phyloP scores from a whole-genome alignment of 2,888 invertebrate species.

The Polyploca ridens region DNA sequence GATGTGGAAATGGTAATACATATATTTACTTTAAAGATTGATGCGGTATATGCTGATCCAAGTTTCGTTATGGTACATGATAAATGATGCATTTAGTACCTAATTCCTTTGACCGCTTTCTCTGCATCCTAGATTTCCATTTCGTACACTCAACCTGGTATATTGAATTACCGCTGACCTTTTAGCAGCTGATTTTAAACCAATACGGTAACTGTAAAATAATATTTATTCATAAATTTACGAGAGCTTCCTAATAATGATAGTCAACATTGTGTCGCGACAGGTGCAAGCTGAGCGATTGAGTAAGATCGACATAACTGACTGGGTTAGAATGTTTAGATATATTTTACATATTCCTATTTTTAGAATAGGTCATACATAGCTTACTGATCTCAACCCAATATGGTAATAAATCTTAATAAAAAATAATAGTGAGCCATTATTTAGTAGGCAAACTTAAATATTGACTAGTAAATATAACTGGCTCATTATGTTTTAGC shows the following conservation, averaged over 20 bases:
- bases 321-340: background rate
- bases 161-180: slow-evolving; percentile 7
- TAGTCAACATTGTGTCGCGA: slow-evolving; percentile 15
- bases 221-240: slow-evolving; percentile 45
- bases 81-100: no score
- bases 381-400: no score
- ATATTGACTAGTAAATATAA: slow-evolving; percentile 31
- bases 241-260: slow-evolving; percentile 36
- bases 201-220: slow-evolving; percentile 37
- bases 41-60: no score
- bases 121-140: no score
- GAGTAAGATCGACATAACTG: background rate
- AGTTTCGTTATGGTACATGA: no score
- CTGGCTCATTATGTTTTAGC: slow-evolving; percentile 20
- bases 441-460: slow-evolving; percentile 16
- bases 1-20: background rate
- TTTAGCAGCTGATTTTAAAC: slow-evolving; percentile 35
- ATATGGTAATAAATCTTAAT: slow-evolving; percentile 10
- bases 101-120: no score
- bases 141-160: no score
- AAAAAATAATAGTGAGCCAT: slow-evolving; percentile 31
- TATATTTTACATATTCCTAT: slow-evolving; percentile 9
- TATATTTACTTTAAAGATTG: background rate
- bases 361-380: slow-evolving; percentile 5
- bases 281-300: background rate